Evolutionary conservation across 2,888 invertebrate genomes (phyloP).

Genomic region (Tenthredo amoena): DNA sequence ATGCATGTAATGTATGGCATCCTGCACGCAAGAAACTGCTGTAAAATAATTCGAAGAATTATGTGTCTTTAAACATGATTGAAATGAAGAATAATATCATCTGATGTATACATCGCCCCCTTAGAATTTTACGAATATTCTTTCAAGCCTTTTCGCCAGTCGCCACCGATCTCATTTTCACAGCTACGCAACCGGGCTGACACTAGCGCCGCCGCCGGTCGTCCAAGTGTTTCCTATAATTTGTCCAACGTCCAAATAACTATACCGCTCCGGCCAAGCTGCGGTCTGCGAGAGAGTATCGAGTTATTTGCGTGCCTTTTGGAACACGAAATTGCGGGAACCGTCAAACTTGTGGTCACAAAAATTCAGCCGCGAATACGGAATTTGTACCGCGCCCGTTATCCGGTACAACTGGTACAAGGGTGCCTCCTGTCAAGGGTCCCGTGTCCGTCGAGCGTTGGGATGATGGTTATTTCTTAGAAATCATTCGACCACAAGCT

Average conservation of each 20-base stretch:
- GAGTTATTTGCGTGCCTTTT: not conserved
- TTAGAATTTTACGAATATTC: not conserved
- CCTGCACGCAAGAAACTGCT: no score
- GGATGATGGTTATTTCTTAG: not conserved
- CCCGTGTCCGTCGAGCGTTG: not conserved
- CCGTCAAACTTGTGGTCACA: not conserved
- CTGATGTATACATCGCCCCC: not conserved
- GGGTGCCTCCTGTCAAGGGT: not conserved
- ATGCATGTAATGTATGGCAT: no score
- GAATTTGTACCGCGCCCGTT: conserved; percentile 6
- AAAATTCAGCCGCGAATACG: not conserved
- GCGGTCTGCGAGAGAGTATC: not conserved
- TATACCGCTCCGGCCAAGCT: not conserved
- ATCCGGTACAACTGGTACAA: not conserved
- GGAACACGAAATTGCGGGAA: conserved; percentile 11
- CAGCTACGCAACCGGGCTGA: not conserved
- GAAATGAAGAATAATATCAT: not conserved
- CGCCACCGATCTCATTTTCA: not conserved
- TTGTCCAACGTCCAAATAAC: conserved; percentile 16
- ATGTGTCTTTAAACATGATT: not conserved
- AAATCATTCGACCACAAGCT: not conserved
- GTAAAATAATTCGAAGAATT: not conserved
- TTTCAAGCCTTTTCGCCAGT: no score
- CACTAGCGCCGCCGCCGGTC: not conserved
- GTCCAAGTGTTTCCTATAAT: not conserved